Evolutionary conservation across 2,888 invertebrate genomes (phyloP), one percentile per base, ranked within the genome.

Genomic region (Leptopilina syphax): DNA sequence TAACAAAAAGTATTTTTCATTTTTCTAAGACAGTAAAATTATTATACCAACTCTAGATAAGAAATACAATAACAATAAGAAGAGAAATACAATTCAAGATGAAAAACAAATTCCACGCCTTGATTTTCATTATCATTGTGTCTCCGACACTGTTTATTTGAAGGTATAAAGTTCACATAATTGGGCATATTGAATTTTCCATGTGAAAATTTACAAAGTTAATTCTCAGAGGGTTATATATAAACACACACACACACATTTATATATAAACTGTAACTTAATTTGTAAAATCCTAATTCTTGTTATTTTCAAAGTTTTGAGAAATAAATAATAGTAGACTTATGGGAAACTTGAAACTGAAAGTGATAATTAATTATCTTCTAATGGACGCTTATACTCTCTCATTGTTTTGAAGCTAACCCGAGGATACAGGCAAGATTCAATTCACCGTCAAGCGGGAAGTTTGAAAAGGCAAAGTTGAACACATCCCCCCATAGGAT

Each of bases 331-430:
- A 54, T 54, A 34, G 73, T 1, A 41, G 73, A 57, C 73, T 54
- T 73, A 73, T 57, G 27, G 24, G 4, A 34, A 73, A 73, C 57
- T 73, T 57, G 57, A 27, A 34, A n/a, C 73, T 73, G 54, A 54
- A 73, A 73, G 73, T 54, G 57, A 73, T 54, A 73, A 73, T 73
- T 73, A 73, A 73, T 73, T 73, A 73, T 73, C 73, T 73, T 57
- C 73, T 73, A 73, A 73, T 73, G 54, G 73, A 73, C 73, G 34
- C 57, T 54, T 54, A 34, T 73, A 54, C 34, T 27, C 73, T 54
- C n/a, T 9, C 54, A 73, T 73, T 73, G 73, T 73, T 44, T 73
- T 54, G 73, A 34, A 57, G 57, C n/a, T 57, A 73, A 73, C 73
- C 34, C 27, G 73, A 73, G 57, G 34, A 54, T 73, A 73, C 57